These are phyloP conservation scores for Rhodophaea formosa DNA, from an alignment of 2,888 invertebrate species.

Conservation along the genomic window DNA sequence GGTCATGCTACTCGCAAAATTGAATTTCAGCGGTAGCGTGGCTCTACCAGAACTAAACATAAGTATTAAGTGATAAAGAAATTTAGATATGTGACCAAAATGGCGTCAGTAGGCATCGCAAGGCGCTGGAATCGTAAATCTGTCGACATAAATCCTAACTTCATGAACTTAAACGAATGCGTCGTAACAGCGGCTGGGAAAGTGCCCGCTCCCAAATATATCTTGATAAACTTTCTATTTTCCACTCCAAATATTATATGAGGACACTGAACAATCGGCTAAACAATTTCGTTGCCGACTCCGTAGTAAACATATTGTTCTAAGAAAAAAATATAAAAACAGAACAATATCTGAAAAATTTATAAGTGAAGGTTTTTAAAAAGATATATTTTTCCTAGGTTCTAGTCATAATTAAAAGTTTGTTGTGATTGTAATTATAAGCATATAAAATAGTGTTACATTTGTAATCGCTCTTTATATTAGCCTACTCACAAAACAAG, in stretches of 20 bases:
- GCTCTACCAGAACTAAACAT: too few relatives aligned
- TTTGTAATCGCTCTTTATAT: too few relatives aligned
- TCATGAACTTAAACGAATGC: constrained; percentile 49
- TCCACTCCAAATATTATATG: constrained; percentile 4
- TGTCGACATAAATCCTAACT: constrained; percentile 44
- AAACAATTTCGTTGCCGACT: background rate
- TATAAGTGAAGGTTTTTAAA: too few relatives aligned
- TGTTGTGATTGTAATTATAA: too few relatives aligned
- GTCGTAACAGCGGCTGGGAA: constrained; percentile 41
- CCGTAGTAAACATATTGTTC: background rate
- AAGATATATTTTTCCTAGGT: too few relatives aligned
- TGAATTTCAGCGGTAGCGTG: too few relatives aligned
- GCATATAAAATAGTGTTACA: too few relatives aligned
- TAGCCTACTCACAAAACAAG: too few relatives aligned
- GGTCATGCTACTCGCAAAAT: too few relatives aligned
- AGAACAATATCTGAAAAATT: too few relatives aligned
- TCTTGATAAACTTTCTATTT: constrained; percentile 29
- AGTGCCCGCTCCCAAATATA: constrained; percentile 26
- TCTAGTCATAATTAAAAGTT: too few relatives aligned
- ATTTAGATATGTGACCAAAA: background rate
- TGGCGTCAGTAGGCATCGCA: background rate
- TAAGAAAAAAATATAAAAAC: too few relatives aligned
- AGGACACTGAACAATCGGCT: background rate
- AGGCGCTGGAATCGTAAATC: constrained; percentile 21
- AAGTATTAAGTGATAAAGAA: background rate